These are phyloP conservation scores for Drosophila santomea DNA, from an alignment of 1,140 invertebrate species.

Conservation along the genomic window DNA sequence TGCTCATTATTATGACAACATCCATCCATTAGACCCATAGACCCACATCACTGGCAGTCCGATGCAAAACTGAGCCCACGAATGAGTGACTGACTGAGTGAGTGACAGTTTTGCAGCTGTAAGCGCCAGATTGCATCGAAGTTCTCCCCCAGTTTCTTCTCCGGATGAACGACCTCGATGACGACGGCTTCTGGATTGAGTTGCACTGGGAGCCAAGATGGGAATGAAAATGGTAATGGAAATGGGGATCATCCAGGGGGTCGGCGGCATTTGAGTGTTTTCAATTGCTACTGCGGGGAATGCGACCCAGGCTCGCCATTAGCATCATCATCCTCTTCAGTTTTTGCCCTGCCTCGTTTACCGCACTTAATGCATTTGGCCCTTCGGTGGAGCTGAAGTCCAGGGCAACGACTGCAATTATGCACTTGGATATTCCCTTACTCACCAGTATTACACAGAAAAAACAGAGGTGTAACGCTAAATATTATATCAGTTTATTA, in stretches of 20 bases:
- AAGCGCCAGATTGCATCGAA: conserved; percentile 22
- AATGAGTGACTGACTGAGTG: conserved; percentile 3
- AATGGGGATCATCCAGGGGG: conserved; percentile 52
- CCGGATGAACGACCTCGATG: conserved; percentile 69
- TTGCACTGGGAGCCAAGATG: conserved; percentile 42
- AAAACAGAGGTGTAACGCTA: not conserved
- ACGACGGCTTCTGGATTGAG: conserved; percentile 51
- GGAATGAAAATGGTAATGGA: conserved; percentile 59
- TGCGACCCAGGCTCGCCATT: conserved; percentile 52
- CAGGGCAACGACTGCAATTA: conserved; percentile 64
- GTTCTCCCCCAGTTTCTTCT: not conserved
- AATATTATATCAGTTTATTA: not conserved
- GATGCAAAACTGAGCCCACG: conserved; percentile 22
- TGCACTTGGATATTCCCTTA: conserved; percentile 44
- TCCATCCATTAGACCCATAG: conserved; percentile 32
- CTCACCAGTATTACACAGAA: conserved; percentile 1
- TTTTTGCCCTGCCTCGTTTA: conserved; percentile 53
- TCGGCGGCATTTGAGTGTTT: conserved; percentile 70
- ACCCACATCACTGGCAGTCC: conserved; percentile 28
- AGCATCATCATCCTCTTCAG: conserved; percentile 42
- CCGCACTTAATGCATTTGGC: conserved; percentile 61
- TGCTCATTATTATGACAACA: conserved; percentile 71
- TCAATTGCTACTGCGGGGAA: conserved; percentile 59
- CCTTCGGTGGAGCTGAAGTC: conserved; percentile 32
- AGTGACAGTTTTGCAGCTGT: conserved; percentile 18